Base-by-base conservation (phyloP, 2,797 vertebrate species). In the Hypotaenidia okinawae region DNA sequence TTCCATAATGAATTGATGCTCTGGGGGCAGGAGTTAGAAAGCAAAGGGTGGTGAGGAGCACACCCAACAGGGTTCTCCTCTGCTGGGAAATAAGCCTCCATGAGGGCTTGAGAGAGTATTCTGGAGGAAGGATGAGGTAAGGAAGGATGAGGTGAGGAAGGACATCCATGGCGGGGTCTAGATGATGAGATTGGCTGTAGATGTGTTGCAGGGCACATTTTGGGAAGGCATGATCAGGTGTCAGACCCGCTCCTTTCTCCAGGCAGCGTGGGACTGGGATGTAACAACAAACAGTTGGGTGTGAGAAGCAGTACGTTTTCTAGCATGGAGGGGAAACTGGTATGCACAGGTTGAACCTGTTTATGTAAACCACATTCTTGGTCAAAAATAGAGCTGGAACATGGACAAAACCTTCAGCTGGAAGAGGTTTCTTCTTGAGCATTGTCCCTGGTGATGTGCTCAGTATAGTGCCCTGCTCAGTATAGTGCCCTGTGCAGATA, bases 211-310 rank as follows among this genome's bases (percentile, higher is more conserved):
- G 24, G 49, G 32, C n/a, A 10, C 63, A 8, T 8, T 10, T 2
- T 12, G n/a, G 45, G 54, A 79, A 69, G 58, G 43, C 33, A 64
- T 0, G 0, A 35, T 17, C 2, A 6, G 17, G 45, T 51, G 19
- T 58, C 68, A 41, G 35, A 57, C 8, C 8, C n/a, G 5, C 33
- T 88, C 23, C 37, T 11, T 63, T 67, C 43, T 37, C n/a, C 13
- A 18, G 32, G 17, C 41, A 59, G 5, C 16, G 16, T 6, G 10
- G 25, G 30, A 66, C 43, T 4, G 2, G 22, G 27, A 32, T 0
- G 0, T 16, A 52, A 24, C 22, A 22, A 54, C 2, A 17, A 66
- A 35, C 13, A 18, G 15, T 3, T 83, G 58, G 19, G n/a, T 55
- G 39, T 6, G 4, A 59, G 25, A 19, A 28, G 28, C 11, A 6